Base-by-base conservation (phyloP, 2,113 vertebrate species). In the Sinocyclocheilus anophthalmus region DNA sequence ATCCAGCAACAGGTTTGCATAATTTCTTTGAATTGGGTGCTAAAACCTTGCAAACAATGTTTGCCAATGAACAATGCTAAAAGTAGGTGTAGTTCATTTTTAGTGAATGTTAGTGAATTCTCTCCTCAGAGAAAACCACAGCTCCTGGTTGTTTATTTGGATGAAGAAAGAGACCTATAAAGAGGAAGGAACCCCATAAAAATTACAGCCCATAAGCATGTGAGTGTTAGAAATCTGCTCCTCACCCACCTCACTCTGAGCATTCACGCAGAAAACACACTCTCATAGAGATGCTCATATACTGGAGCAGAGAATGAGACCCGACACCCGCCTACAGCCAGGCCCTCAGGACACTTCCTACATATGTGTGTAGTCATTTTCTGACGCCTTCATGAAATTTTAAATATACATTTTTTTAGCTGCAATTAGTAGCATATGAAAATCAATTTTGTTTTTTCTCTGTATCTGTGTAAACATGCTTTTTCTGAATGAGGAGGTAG, bases 141-240 rank as follows among this genome's bases (percentile, higher is more conserved):
- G 80, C 63, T 69, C 42, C 67, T 22, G 42, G 4, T 33, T 50
- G n/a, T 69, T 48, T 45, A 65, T 81, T 65, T 69, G 13, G 16
- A 82, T 50, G 63, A 45, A 69, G 13, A 82, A 67, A 13, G 12
- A 37, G 45, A 69, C 48, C 4, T 55, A 77, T 48, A 76, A 30
- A 53, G 3, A 10, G 39, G 39, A 75, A 75, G 72, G n/a, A 84
- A 73, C 59, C 67, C 45, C 81, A 76, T 45, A 81, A 72, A 87
- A 69, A 72, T 18, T 16, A 45, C 42, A 69, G 76, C 83, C 84
- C 59, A 53, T 79, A 37, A 85, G 76, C 81, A 73, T 84, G 76
- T 79, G 24, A 57, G 57, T 86, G 75, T 90, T 42, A 77, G 33
- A 63, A 65, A 84, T 69, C 69, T 80, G 79, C 12, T 73, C 11